These are phyloP conservation scores for Phalanger gymnotis DNA, from an alignment of 2,797 vertebrate genomes.

Conservation along the genomic window DNA sequence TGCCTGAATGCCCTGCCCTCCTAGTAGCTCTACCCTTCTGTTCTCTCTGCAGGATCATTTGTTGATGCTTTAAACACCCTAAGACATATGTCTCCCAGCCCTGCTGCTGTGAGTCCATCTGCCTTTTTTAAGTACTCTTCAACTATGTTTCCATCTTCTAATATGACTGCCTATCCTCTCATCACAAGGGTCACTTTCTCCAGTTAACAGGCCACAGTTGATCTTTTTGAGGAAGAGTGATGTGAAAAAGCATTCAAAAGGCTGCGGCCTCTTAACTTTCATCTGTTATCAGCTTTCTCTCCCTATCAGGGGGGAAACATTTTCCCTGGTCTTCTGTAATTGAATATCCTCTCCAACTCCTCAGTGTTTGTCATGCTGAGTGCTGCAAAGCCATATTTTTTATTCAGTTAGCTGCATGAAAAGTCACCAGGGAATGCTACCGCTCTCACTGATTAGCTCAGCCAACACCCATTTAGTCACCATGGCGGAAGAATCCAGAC, in stretches of 20 bases:
- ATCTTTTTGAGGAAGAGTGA: not conserved
- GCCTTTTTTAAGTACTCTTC: not conserved
- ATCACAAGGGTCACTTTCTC: slow-evolving; percentile 7
- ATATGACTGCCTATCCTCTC: slow-evolving; percentile 16
- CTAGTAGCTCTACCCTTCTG: not conserved
- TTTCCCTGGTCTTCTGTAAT: slow-evolving; percentile 12
- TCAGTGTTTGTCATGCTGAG: slow-evolving; percentile 32
- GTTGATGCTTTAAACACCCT: not conserved
- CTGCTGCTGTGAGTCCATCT: not conserved
- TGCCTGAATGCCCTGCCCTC: not conserved
- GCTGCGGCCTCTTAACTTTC: not conserved
- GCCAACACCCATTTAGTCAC: not conserved
- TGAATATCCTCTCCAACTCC: not conserved
- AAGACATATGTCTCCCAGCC: not conserved
- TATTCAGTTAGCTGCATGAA: slow-evolving; percentile 1
- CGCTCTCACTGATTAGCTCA: not conserved
- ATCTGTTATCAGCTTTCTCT: slow-evolving; percentile 16
- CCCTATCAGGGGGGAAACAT: not conserved
- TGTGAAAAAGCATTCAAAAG: slow-evolving; percentile 13
- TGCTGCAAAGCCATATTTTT: slow-evolving; percentile 9
- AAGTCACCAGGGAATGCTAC: not conserved
- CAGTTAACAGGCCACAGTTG: not conserved
- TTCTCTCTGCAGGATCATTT: not conserved
- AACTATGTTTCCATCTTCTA: slow-evolving; percentile 1
- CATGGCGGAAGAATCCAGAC: not conserved